Conservation (phyloP, 2,888 invertebrate species). For the Trypoxylon attenuatum region DNA sequence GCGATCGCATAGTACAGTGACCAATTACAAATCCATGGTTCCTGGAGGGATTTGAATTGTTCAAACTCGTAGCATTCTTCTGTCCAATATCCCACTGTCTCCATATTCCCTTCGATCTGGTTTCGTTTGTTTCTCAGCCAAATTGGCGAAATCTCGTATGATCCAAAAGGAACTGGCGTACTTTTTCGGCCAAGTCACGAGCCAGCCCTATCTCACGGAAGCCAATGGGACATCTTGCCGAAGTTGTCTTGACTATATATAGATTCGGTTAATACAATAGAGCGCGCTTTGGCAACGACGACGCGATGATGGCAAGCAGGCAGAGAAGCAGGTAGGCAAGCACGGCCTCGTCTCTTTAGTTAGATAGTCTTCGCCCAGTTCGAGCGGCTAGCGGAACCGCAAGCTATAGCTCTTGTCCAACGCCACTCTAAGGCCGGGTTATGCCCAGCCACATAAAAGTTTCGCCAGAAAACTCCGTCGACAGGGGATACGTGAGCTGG, state of each 20-base stretch:
- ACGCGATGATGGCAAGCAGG: too few relatives aligned
- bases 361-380: slow-evolving; percentile 8
- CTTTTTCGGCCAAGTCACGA: slow-evolving; percentile 57
- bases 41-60: too few relatives aligned
- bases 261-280: slow-evolving; percentile 56
- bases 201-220: slow-evolving; percentile 53
- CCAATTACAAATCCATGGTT: too few relatives aligned
- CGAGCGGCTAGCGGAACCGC: too few relatives aligned
- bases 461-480: slow-evolving; percentile 39
- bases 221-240: slow-evolving; percentile 31
- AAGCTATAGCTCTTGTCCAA: neutral
- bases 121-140: slow-evolving; percentile 56
- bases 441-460: slow-evolving; percentile 44
- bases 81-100: neutral
- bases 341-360: slow-evolving; percentile 25
- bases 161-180: slow-evolving; percentile 43
- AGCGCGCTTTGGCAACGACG: slow-evolving; percentile 44
- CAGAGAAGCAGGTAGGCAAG: too few relatives aligned
- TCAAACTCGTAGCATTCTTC: neutral
- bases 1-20: too few relatives aligned
- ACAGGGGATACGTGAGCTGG: slow-evolving; percentile 13
- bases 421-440: slow-evolving; percentile 17
- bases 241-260: slow-evolving; percentile 14
- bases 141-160: slow-evolving; percentile 45
- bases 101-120: slow-evolving; percentile 13